Conservation (phyloP, 2,797 vertebrate genomes). For the Gobionotothen gibberifrons region DNA sequence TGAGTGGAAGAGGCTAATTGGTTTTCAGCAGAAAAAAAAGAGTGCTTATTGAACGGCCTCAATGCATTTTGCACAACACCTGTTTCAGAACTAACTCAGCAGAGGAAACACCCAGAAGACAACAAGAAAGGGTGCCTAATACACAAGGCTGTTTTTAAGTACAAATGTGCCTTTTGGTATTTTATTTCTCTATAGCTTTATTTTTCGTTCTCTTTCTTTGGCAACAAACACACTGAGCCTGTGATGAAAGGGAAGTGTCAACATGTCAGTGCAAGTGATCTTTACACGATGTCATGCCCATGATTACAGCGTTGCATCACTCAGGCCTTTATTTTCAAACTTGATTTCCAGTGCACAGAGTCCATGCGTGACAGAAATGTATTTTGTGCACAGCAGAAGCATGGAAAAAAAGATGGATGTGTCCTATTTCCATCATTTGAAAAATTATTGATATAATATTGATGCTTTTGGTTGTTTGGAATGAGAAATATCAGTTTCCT, state of each 20-base stretch:
- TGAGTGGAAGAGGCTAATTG: constrained; percentile 19
- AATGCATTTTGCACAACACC: constrained; percentile 13
- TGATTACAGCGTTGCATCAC: constrained; percentile 37
- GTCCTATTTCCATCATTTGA: constrained; percentile 18
- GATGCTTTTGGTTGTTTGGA: constrained; percentile 5
- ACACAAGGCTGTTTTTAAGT: neutral
- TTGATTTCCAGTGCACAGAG: constrained; percentile 9
- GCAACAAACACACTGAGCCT: constrained; percentile 9
- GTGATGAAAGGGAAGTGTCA: constrained; percentile 40
- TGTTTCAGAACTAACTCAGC: neutral
- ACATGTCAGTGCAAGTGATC: constrained; percentile 23
- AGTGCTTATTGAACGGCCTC: neutral
- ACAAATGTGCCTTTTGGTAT: neutral
- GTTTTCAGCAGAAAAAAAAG: constrained; percentile 22
- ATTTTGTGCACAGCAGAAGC: constrained; percentile 3
- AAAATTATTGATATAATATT: too few species aligned
- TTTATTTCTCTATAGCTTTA: neutral
- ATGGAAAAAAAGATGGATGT: neutral
- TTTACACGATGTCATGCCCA: constrained; percentile 16
- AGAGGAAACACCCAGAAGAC: neutral
- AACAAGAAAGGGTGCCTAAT: neutral
- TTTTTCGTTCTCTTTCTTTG: constrained; percentile 8
- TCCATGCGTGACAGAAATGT: constrained; percentile 4
- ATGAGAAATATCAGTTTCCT: constrained; percentile 26
- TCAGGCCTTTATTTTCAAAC: constrained; percentile 28